Evolutionary conservation across 1,140 invertebrate species (phyloP).

Genomic region (Eurytemora carolleeae): DNA sequence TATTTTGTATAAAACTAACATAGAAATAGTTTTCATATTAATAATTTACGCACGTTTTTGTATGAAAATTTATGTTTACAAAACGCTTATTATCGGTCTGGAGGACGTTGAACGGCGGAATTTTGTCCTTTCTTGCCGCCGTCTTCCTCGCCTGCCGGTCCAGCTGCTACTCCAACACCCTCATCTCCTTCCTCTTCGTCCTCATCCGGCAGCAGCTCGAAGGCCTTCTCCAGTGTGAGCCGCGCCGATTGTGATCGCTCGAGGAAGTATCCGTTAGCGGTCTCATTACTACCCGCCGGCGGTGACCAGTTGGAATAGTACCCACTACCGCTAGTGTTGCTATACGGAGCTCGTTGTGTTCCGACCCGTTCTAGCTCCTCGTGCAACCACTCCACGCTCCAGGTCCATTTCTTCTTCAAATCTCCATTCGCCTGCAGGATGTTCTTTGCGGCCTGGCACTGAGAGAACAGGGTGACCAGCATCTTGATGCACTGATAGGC

Average conservation of each 20-base stretch:
- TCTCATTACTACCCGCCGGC: constrained; percentile 79
- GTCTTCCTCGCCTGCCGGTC: background rate
- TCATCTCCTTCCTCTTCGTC: constrained; percentile 26
- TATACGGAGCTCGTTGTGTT: background rate
- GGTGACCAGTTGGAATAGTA: constrained; percentile 83
- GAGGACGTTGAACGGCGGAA: no score
- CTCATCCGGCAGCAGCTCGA: constrained; percentile 56
- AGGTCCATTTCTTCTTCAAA: constrained; percentile 61
- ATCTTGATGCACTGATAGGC: constrained; percentile 94
- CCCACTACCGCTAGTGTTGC: background rate
- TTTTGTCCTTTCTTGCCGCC: no score
- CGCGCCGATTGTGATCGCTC: constrained; percentile 81
- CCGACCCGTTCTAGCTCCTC: constrained; percentile 60
- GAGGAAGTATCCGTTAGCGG: constrained; percentile 79
- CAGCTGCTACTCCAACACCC: background rate
- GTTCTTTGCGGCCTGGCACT: constrained; percentile 48
- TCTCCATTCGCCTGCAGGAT: constrained; percentile 53
- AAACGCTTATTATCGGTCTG: no score
- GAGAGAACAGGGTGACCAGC: constrained; percentile 68
- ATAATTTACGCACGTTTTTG: no score
- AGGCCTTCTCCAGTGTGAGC: constrained; percentile 62
- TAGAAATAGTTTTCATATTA: no score
- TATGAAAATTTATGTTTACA: no score
- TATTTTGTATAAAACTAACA: no score
- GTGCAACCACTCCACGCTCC: constrained; percentile 78